Percentiles rank a stretch among this genome's conserved stretches.
Evolutionary conservation across 2,888 invertebrate species (phyloP).

Genomic region (Eupeodes latifasciatus): DNA sequence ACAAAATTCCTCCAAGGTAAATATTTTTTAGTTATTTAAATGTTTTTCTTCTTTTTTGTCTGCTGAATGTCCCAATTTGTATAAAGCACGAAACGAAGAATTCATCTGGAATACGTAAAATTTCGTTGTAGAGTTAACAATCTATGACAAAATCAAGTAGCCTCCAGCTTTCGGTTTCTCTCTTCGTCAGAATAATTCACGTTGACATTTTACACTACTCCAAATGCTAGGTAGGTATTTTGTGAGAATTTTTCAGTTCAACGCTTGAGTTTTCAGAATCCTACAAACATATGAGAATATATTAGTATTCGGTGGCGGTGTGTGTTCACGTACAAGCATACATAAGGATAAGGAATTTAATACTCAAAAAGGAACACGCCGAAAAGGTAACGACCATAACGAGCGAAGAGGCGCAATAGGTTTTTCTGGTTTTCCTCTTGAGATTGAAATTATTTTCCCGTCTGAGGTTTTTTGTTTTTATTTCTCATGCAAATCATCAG

Average conservation of each 20-base stretch:
- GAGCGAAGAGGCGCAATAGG: not conserved
- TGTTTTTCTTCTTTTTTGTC: not conserved
- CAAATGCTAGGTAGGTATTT: not conserved
- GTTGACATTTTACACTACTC: not conserved
- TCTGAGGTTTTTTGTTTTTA: not conserved
- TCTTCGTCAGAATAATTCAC: not conserved
- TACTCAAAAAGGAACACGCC: not conserved
- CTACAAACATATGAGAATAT: no score
- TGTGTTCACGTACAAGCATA: no score
- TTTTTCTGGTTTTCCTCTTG: not conserved
- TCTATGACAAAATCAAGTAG: not conserved
- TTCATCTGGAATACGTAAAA: conserved; percentile 42
- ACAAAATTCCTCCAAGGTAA: not conserved
- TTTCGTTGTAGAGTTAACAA: conserved; percentile 5
- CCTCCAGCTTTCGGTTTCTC: not conserved
- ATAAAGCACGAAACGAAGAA: conserved; percentile 14
- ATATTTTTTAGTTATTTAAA: not conserved
- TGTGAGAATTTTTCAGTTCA: not conserved
- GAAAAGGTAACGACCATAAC: not conserved
- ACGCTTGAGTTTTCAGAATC: not conserved
- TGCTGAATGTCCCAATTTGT: not conserved
- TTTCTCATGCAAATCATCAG: not conserved
- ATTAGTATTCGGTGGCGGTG: no score
- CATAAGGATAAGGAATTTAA: conserved; percentile 9
- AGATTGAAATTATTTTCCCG: not conserved